A percentile compares a stretch with the other conserved stretches of the same genome.
phyloP scores from a whole-genome alignment of 2,113 vertebrate species.

The Hyperopisus bebe region DNA sequence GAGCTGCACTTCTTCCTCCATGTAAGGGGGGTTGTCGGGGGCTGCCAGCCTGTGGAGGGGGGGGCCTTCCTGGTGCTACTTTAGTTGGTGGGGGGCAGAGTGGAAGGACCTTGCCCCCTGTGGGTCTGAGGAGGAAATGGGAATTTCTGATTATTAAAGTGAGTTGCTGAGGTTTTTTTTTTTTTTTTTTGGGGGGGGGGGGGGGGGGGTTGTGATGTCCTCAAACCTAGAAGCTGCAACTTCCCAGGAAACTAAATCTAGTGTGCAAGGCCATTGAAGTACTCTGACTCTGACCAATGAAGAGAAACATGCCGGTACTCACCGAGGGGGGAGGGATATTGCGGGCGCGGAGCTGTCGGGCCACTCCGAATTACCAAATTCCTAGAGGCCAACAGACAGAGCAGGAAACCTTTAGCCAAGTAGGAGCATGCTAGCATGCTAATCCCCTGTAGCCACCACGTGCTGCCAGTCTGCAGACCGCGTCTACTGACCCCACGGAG shows the following conservation, averaged over 20 bases:
- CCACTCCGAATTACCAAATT: constrained; percentile 42
- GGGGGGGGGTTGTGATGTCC: neutral
- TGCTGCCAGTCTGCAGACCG: neutral
- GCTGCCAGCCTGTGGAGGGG: constrained; percentile 60
- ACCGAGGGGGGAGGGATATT: constrained; percentile 70
- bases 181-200: neutral
- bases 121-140: constrained; percentile 48
- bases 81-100: constrained; percentile 68
- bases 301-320: constrained; percentile 31
- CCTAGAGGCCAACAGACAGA: constrained; percentile 55
- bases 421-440: neutral
- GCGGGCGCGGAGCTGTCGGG: constrained; percentile 41
- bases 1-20: constrained; percentile 49
- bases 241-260: neutral
- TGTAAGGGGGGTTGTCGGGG: constrained; percentile 46
- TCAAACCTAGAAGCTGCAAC: neutral
- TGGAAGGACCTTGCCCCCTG: constrained; percentile 61
- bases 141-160: neutral
- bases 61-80: constrained; percentile 72
- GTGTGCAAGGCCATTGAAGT: neutral
- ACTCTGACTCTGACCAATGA: neutral
- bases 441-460: neutral
- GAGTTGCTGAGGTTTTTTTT: neutral
- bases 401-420: neutral
- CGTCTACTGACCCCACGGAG: neutral